phyloP scores from a whole-genome alignment of 2,888 invertebrate genomes.

The Amphipyra tragopoginis region DNA sequence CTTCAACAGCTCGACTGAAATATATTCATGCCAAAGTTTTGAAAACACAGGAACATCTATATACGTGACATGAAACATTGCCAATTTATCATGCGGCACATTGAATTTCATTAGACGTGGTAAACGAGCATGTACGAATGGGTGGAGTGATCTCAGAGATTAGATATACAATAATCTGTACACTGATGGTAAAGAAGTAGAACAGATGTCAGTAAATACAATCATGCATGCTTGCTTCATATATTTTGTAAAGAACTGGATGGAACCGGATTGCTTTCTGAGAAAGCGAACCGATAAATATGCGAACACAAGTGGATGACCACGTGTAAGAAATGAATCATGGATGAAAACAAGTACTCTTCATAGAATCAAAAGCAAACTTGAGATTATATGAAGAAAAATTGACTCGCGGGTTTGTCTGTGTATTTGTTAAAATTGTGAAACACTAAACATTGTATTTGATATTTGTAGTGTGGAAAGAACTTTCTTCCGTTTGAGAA shows the following conservation, averaged over 20 bases:
- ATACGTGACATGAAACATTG: conserved; percentile 49
- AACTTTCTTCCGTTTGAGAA: no score
- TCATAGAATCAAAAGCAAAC: neutral
- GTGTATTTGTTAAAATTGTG: no score
- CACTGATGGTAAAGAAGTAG: neutral
- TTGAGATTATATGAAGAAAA: conserved; percentile 5
- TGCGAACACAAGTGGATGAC: conserved; percentile 14
- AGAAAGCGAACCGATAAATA: neutral
- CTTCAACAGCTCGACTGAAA: conserved; percentile 40
- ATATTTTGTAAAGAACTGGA: conserved; percentile 8
- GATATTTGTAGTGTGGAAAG: neutral
- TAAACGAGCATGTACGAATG: conserved; percentile 47
- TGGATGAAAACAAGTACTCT: conserved; percentile 15
- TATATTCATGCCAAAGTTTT: conserved; percentile 50
- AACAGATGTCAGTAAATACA: conserved; percentile 7
- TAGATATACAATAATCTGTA: conserved; percentile 33
- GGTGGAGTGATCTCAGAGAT: conserved; percentile 37
- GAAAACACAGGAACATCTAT: conserved; percentile 44
- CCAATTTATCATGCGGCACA: conserved; percentile 56
- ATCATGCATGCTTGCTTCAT: conserved; percentile 46
- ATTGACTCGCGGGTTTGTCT: no score
- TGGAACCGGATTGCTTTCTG: conserved; percentile 8
- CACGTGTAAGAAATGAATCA: conserved; percentile 33
- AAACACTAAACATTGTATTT: no score
- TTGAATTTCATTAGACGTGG: conserved; percentile 43